phyloP scores from a whole-genome alignment of 2,888 invertebrate species.

The Biston stratarius region DNA sequence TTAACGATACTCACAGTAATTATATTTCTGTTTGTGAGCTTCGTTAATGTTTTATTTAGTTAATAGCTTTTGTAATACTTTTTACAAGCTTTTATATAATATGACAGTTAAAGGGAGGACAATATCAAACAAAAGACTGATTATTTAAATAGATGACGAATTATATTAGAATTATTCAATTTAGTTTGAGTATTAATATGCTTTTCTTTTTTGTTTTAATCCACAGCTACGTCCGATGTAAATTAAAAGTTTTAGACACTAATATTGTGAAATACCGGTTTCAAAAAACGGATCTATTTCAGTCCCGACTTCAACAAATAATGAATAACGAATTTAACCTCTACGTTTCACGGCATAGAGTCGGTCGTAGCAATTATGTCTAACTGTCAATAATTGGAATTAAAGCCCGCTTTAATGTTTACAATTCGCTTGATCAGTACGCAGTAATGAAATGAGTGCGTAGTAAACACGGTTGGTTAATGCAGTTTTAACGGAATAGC shows the following conservation, averaged over 20 bases:
- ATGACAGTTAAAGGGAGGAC: too few relatives aligned
- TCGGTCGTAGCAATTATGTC: not conserved
- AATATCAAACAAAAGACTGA: too few relatives aligned
- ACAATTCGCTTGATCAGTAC: slow-evolving; percentile 57
- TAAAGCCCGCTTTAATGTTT: slow-evolving; percentile 67
- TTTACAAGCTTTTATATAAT: too few relatives aligned
- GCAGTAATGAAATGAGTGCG: slow-evolving; percentile 61
- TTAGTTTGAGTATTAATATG: too few relatives aligned
- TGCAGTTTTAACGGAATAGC: slow-evolving; percentile 32
- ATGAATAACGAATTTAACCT: slow-evolving; percentile 6
- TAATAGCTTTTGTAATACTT: too few relatives aligned
- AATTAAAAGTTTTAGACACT: not conserved
- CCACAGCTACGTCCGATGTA: too few relatives aligned
- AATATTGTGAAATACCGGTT: not conserved
- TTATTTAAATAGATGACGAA: too few relatives aligned
- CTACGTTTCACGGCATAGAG: slow-evolving; percentile 1
- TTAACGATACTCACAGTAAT: too few relatives aligned
- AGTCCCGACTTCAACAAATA: slow-evolving; percentile 6
- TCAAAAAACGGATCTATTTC: not conserved
- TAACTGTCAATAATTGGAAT: slow-evolving; percentile 56
- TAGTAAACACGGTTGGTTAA: not conserved
- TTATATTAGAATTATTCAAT: too few relatives aligned
- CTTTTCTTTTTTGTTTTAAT: too few relatives aligned
- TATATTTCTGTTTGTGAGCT: too few relatives aligned
- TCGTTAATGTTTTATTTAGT: too few relatives aligned